A percentile compares a stretch with the other conserved stretches of the same genome.
Conservation (phyloP, 2,888 invertebrate species). For the Crioceris asparagi region DNA sequence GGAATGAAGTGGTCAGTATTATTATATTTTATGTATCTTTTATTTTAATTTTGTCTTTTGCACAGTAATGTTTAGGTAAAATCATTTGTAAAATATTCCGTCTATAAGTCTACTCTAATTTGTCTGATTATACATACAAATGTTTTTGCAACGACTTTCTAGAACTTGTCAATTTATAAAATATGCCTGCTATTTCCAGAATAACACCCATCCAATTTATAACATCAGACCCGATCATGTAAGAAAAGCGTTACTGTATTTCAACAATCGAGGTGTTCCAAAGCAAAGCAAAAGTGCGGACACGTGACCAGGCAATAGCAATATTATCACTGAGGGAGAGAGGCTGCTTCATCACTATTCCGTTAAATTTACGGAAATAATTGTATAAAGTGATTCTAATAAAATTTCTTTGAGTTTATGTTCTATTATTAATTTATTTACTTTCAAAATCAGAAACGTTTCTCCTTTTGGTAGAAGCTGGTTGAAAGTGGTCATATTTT, state of each 20-base stretch:
- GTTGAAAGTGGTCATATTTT: too few relatives aligned
- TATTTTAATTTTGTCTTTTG: too few relatives aligned
- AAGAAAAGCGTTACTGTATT: conserved; percentile 41
- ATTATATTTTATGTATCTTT: too few relatives aligned
- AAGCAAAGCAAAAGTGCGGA: conserved; percentile 3
- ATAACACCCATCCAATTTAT: conserved; percentile 69
- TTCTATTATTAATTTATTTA: too few relatives aligned
- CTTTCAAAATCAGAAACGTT: too few relatives aligned
- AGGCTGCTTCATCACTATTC: too few relatives aligned
- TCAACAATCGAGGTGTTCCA: conserved; percentile 25
- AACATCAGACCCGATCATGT: conserved; percentile 65
- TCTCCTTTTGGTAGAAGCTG: too few relatives aligned
- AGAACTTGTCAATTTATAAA: background rate
- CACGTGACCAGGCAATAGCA: conserved; percentile 11
- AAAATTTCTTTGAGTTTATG: too few relatives aligned
- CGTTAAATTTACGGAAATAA: too few relatives aligned
- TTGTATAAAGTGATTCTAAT: too few relatives aligned
- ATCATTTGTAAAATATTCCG: background rate
- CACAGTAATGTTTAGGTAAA: background rate
- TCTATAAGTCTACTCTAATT: background rate
- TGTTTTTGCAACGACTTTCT: background rate
- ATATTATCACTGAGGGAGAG: too few relatives aligned
- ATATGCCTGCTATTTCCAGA: conserved; percentile 33
- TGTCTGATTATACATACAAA: background rate
- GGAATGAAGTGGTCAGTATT: conserved; percentile 58